Base-by-base conservation (phyloP, 1,140 invertebrate species). In the Vollenhovia emeryi region DNA sequence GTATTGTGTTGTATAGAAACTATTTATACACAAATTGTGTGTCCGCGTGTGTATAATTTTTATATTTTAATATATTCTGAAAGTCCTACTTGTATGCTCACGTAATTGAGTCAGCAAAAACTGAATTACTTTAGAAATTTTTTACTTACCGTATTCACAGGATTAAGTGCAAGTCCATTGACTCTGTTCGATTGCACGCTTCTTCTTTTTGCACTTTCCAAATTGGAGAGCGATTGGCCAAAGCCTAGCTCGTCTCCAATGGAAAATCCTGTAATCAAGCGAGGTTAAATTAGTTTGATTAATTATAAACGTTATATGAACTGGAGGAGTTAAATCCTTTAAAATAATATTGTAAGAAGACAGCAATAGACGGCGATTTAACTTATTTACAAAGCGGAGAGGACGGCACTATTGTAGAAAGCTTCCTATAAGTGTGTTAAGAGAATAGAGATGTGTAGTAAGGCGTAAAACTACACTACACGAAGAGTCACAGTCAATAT, bases 171-270 rank as follows among this genome's bases (percentile, higher is more conserved):
- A 13, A 75, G 33, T 5, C 59, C 78, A 84, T 89, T 91, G 75
- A 75, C 84, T 71, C 78, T 89, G 7, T 52, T 79, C 18, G 96
- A 57, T 88, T 95, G 93, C 3, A 95, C 96, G 3, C 97, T 97
- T 86, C 97, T 95, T 78, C 97, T 95, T 86, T 96, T 96, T 83
- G 96, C 96, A 33, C 95, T 95, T 92, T 98, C 97, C 76, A 96
- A 89, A 92, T 97, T 97, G 0, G 97, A 96, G 36, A 98, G 92
- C 0, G 97, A 98, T 90, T 98, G 97, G 82, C 96, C 95, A 91
- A 98, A 98, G 55, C 97, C 97, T 27, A 98, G 94, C 91, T 98
- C 97, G 91, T 98, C 97, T n/a, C 97, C 97, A 64, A 98, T 92
- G 92, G 97, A 97, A 93, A 98, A 97, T 89, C 97, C 97, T 98